A percentile compares a stretch with the other conserved stretches of the same genome.
phyloP scores from a whole-genome alignment of 2,797 vertebrate species.

The Malurus splendens region DNA sequence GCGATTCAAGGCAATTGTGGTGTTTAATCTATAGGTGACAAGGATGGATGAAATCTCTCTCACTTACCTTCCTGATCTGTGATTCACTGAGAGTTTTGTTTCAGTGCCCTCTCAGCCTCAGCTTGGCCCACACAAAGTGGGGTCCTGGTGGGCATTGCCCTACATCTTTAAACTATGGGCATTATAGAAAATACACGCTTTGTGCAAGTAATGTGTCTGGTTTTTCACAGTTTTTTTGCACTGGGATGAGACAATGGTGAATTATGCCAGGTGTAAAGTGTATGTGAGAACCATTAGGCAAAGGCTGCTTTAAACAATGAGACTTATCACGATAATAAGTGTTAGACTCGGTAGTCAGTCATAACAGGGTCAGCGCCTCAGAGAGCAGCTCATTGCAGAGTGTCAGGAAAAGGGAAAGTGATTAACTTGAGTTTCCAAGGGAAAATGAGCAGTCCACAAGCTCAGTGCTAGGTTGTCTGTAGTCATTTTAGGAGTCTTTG shows the following conservation, averaged over 20 bases:
- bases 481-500: background rate
- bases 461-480: background rate
- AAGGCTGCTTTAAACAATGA: background rate
- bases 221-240: background rate
- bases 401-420: slow-evolving; percentile 5
- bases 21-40: background rate
- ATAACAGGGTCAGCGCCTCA: slow-evolving; percentile 10
- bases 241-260: background rate
- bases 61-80: background rate
- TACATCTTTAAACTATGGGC: background rate
- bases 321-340: background rate
- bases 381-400: slow-evolving; percentile 2
- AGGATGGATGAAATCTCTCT: background rate
- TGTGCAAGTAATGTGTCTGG: background rate
- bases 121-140: background rate
- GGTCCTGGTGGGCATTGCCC: background rate
- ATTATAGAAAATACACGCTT: background rate
- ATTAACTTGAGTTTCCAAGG: slow-evolving; percentile 30
- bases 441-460: slow-evolving; percentile 7
- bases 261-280: background rate
- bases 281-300: background rate
- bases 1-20: background rate
- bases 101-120: background rate
- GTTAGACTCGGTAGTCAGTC: background rate
- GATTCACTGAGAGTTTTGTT: background rate